A percentile compares a stretch with the other conserved stretches of the same genome.
phyloP scores from a whole-genome alignment of 2,113 vertebrate species.

The Fregata magnificens region DNA sequence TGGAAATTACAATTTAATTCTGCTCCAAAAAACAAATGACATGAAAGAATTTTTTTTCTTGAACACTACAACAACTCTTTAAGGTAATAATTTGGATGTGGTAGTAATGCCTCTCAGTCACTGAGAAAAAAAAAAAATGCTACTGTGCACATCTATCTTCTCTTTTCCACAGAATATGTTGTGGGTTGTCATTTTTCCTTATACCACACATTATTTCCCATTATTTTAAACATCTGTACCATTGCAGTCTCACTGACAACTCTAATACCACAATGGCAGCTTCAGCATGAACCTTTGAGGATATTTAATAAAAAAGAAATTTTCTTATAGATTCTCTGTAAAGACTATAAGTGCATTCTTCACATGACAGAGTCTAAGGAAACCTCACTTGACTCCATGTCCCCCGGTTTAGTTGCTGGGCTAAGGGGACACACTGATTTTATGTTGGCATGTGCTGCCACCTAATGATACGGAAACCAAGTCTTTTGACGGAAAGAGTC shows the following conservation, averaged over 20 bases:
- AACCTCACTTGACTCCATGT: neutral
- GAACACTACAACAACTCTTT: neutral
- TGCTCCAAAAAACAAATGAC: neutral
- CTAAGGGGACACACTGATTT: neutral
- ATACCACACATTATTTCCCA: neutral
- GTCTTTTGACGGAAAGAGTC: neutral
- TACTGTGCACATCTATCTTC: neutral
- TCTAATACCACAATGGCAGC: neutral
- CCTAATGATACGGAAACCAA: neutral
- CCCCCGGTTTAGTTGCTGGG: neutral
- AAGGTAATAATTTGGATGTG: neutral
- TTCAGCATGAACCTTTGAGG: neutral
- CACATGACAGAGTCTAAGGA: neutral
- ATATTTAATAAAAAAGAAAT: too few species aligned
- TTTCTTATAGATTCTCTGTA: neutral
- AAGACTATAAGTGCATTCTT: neutral
- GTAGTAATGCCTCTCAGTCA: neutral
- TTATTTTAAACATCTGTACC: neutral
- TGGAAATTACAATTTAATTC: neutral
- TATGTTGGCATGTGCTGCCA: constrained; percentile 5
- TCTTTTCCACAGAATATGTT: neutral
- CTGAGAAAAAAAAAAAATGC: neutral
- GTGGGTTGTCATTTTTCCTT: neutral
- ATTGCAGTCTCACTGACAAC: neutral
- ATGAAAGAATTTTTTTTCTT: neutral